These are phyloP conservation scores for Phrixothrix hirtus DNA, from an alignment of 2,888 invertebrate genomes.

Conservation along the genomic window DNA sequence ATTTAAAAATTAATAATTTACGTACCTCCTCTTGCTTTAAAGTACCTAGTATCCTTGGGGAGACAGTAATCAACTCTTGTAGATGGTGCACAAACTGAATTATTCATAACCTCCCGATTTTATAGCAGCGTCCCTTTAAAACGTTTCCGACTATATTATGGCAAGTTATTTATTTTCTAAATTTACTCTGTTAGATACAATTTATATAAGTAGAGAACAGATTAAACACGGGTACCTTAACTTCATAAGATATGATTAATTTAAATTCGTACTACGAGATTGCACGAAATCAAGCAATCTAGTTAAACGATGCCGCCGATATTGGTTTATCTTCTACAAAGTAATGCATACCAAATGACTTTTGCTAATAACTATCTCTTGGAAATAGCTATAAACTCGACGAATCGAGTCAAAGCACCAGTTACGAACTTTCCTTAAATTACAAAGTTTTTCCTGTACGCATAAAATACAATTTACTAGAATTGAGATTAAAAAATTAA, in stretches of 20 bases:
- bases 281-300: not conserved
- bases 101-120: slow-evolving; percentile 17
- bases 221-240: too few relatives aligned
- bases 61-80: slow-evolving; percentile 19
- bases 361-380: slow-evolving; percentile 10
- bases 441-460: not conserved
- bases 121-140: not conserved
- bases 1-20: not conserved
- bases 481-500: not conserved
- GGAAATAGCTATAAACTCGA: slow-evolving; percentile 15
- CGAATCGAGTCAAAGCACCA: slow-evolving; percentile 10
- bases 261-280: slow-evolving; percentile 4
- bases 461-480: not conserved
- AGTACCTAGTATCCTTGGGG: not conserved
- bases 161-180: not conserved
- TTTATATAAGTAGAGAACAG: too few relatives aligned
- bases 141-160: not conserved
- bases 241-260: slow-evolving; percentile 8
- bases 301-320: slow-evolving; percentile 4
- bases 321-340: slow-evolving; percentile 20
- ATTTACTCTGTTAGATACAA: not conserved
- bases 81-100: slow-evolving; percentile 20
- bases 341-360: slow-evolving; percentile 29
- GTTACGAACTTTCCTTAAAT: not conserved
- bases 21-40: not conserved